A percentile compares a stretch with the other conserved stretches of the same genome.
Evolutionary conservation across 2,113 vertebrate genomes (phyloP).

Genomic region (Psophia crepitans): DNA sequence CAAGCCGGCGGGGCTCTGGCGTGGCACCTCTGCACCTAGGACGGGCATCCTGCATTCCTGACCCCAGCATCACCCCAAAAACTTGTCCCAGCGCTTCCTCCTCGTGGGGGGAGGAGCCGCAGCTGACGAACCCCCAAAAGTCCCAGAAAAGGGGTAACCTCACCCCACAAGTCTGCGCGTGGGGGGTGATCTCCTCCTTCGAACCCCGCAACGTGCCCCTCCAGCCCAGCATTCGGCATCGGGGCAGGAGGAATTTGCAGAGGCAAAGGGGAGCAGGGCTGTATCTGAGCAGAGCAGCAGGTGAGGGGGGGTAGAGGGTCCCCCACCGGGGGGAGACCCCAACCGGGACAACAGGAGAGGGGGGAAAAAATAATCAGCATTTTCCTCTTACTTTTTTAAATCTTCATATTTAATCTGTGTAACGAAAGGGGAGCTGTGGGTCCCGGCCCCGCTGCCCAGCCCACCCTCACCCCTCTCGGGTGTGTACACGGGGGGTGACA

Average conservation of each 20-base stretch:
- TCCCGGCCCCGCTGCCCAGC: background rate
- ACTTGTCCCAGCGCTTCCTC: background rate
- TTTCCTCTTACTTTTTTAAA: background rate
- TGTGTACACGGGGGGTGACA: background rate
- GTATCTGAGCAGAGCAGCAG: background rate
- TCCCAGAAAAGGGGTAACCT: accelerated
- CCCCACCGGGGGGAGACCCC: too few species aligned
- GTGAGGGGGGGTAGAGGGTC: background rate
- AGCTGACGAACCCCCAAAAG: background rate
- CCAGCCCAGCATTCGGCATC: accelerated
- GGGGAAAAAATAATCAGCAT: background rate
- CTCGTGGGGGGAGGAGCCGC: accelerated
- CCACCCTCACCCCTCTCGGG: background rate
- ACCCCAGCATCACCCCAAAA: background rate
- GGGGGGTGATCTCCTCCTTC: background rate
- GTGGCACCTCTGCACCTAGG: background rate
- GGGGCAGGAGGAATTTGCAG: background rate
- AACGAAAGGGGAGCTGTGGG: background rate
- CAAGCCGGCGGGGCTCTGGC: accelerated
- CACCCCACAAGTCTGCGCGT: accelerated
- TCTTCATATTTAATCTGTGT: background rate
- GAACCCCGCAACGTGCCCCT: accelerated
- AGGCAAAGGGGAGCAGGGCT: accelerated
- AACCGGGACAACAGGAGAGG: background rate
- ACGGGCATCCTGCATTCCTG: background rate